Evolutionary conservation across 2,113 vertebrate species (phyloP).

Genomic region (Gobius niger): DNA sequence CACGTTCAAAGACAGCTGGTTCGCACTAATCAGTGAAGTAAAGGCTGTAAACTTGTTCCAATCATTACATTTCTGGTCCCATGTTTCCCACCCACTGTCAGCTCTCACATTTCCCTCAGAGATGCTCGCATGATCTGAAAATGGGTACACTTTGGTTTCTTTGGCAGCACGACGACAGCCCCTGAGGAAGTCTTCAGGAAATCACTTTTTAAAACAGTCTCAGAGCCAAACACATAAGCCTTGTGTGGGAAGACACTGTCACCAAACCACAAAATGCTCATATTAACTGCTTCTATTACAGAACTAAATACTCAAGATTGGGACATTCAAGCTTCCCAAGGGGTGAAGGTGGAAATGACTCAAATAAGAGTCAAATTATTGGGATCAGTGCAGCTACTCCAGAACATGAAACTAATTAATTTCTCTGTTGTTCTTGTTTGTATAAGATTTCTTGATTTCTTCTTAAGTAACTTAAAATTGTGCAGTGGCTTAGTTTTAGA

Average conservation of each 20-base stretch:
- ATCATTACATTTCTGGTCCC: background rate
- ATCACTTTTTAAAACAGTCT: constrained; percentile 5
- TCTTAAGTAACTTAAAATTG: too few relatives aligned
- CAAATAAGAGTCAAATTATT: background rate
- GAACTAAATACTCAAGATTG: background rate
- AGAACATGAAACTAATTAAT: too few relatives aligned
- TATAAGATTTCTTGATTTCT: too few relatives aligned
- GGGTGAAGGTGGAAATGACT: background rate
- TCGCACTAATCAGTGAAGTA: too few relatives aligned
- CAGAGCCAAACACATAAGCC: background rate
- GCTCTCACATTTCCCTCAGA: constrained; percentile 7
- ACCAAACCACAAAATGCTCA: constrained; percentile 2
- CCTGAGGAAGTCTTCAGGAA: constrained; percentile 1
- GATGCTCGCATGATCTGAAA: constrained; percentile 3
- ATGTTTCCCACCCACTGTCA: background rate
- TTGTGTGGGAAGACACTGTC: background rate
- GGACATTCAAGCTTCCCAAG: background rate
- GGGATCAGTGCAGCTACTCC: background rate
- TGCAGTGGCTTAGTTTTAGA: too few relatives aligned
- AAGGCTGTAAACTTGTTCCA: background rate
- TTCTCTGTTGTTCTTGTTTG: too few relatives aligned
- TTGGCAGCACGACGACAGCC: constrained; percentile 3
- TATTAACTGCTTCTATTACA: background rate
- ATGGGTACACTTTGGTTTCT: background rate
- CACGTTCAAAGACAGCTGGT: too few relatives aligned